These are phyloP conservation scores for Sebastolobus alascanus DNA, from an alignment of 2,797 vertebrate genomes.

Conservation along the genomic window DNA sequence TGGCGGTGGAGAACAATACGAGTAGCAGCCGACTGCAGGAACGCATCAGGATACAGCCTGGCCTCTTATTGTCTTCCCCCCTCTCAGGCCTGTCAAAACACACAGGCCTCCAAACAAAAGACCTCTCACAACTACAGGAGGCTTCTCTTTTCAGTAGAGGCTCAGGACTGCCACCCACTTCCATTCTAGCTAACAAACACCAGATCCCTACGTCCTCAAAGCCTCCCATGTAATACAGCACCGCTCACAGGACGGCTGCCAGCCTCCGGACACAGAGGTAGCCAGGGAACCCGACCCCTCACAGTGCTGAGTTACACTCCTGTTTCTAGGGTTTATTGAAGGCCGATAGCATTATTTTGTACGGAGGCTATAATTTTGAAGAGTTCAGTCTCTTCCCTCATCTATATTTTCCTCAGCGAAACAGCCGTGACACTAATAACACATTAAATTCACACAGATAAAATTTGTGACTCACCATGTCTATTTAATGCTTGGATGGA, in stretches of 20 bases:
- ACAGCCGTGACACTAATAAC: neutral
- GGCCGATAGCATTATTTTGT: neutral
- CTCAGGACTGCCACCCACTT: conserved; percentile 44
- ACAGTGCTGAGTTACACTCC: conserved; percentile 15
- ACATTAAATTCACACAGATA: neutral
- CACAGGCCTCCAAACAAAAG: conserved; percentile 62
- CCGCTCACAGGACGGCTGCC: conserved; percentile 6
- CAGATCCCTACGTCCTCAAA: conserved; percentile 31
- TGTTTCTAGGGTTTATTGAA: conserved; percentile 29
- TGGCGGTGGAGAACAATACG: conserved; percentile 27
- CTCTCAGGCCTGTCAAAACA: conserved; percentile 75
- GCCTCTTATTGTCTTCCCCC: conserved; percentile 52
- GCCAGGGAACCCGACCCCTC: conserved; percentile 42
- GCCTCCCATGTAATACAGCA: conserved; percentile 45
- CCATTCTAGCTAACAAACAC: conserved; percentile 42
- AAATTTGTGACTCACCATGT: conserved; percentile 14
- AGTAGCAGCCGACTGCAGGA: conserved; percentile 22
- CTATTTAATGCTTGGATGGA: conserved; percentile 19
- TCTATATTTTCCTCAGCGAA: neutral
- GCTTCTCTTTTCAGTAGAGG: conserved; percentile 48
- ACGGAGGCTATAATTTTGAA: neutral
- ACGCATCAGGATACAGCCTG: conserved; percentile 20
- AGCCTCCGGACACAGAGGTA: conserved; percentile 19
- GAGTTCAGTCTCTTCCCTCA: neutral
- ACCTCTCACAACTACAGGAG: conserved; percentile 42